Base-by-base conservation (phyloP, 1,140 invertebrate genomes). In the Drosophila arawakana region DNA sequence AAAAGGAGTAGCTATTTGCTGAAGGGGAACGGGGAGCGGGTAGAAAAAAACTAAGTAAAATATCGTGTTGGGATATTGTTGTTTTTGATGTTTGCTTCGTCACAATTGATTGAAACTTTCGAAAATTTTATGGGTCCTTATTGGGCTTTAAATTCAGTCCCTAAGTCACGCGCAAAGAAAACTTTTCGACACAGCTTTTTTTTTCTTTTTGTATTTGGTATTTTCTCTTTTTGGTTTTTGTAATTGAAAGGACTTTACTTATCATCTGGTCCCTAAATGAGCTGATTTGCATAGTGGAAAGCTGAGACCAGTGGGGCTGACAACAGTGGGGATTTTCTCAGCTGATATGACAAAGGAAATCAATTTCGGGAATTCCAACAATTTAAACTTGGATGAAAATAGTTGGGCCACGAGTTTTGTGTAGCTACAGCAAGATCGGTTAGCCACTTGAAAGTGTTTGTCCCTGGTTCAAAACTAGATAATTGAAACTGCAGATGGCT, bases 401-500 rank as follows among this genome's bases (percentile, higher is more conserved):
- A 78, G 76, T 76, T 77, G 70, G 60, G 9, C 10, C 25, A 39
- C 60, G 62, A 39, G 47, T 52, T 55, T 37, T 58, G 54, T 58
- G 54, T 54, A 49, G 73, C 47, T 10, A n/a, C 9, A 7, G 11
- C 18, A 10, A 35, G 50, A 47, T 63, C 41, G 52, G 54, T 25
- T 46, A 61, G 80, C 83, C 83, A 86, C 83, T 88, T 86, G 76
- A 86, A 86, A 88, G 82, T 65, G 69, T 58, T 71, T 75, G 15
- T 34, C 62, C 41, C 37, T 75, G 25, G 15, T 50, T 49, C 37
- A 2, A 30, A 59, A 61, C 39, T 80, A 80, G 82, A 88, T 89
- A 88, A 86, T 86, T 86, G 82, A 83, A 86, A 88, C 76, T 78
- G 75, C 50, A 67, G 72, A 55, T 65, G 43, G 44, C 73, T 55